These are phyloP conservation scores for Lithophane semibrunnea DNA, from an alignment of 2,888 invertebrate genomes.

Conservation along the genomic window DNA sequence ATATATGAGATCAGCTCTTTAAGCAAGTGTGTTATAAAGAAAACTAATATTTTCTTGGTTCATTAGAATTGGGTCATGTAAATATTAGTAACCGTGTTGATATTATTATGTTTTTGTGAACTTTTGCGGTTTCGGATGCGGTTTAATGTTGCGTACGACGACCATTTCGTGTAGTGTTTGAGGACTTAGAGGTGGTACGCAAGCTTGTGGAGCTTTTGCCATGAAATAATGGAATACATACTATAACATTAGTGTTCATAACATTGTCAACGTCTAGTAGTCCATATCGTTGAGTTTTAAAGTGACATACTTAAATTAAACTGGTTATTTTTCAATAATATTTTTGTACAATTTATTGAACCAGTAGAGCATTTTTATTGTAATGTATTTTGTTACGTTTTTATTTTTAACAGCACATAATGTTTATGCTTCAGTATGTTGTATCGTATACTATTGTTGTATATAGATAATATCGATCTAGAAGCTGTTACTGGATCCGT, in stretches of 20 bases:
- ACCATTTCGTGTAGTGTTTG: constrained; percentile 22
- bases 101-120: constrained; percentile 68
- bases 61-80: constrained; percentile 59
- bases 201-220: constrained; percentile 50
- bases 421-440: constrained; percentile 60
- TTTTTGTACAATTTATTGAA: constrained; percentile 70
- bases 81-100: constrained; percentile 68
- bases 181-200: constrained; percentile 33
- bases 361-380: constrained; percentile 70
- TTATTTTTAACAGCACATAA: constrained; percentile 65
- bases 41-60: constrained; percentile 50
- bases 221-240: constrained; percentile 41
- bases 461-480: constrained; percentile 51
- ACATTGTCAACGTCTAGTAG: constrained; percentile 45
- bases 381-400: constrained; percentile 68
- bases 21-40: constrained; percentile 30
- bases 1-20: constrained; percentile 41
- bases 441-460: constrained; percentile 62
- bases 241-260: constrained; percentile 47
- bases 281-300: constrained; percentile 46
- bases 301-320: constrained; percentile 48
- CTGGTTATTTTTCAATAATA: constrained; percentile 66
- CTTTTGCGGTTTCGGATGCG: constrained; percentile 48
- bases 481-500: constrained; percentile 61
- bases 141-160: constrained; percentile 34